A percentile compares a stretch with the other conserved stretches of the same genome.
phyloP scores from a whole-genome alignment of 1,140 invertebrate species.

The Euwallacea similis region DNA sequence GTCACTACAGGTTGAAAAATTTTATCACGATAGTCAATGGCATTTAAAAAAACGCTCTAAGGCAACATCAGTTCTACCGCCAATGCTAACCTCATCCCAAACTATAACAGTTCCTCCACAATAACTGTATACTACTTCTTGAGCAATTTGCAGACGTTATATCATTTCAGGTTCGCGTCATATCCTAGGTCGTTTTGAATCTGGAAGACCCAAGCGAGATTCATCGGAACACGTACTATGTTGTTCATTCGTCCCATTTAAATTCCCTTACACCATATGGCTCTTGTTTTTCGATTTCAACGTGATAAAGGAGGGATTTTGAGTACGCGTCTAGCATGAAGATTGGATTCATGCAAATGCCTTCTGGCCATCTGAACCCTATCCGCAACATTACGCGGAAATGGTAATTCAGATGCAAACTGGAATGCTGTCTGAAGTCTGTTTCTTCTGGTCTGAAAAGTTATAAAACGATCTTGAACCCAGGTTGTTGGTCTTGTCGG shows the following conservation, averaged over 20 bases:
- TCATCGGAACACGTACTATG: not conserved
- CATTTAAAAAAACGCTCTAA: not conserved
- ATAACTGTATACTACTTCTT: constrained; percentile 1
- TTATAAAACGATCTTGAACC: not conserved
- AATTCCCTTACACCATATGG: not conserved
- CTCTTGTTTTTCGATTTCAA: not conserved
- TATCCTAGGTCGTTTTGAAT: not conserved
- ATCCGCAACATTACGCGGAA: not conserved
- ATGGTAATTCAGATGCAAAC: not conserved
- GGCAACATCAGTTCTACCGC: not conserved
- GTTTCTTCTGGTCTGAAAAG: not conserved
- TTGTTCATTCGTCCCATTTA: not conserved
- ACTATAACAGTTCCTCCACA: not conserved
- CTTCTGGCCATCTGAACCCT: not conserved
- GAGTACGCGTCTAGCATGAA: not conserved
- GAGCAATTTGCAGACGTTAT: not conserved
- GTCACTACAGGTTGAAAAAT: not conserved
- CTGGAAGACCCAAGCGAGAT: not conserved
- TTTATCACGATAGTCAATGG: not conserved
- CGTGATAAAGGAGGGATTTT: not conserved
- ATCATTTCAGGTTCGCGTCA: not conserved
- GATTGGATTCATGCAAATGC: no score
- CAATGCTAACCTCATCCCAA: not conserved
- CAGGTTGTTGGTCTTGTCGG: not conserved
- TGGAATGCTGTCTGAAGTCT: not conserved